These are phyloP conservation scores for Strigamia maritima DNA, from an alignment of 2,888 invertebrate species.

Conservation along the genomic window DNA sequence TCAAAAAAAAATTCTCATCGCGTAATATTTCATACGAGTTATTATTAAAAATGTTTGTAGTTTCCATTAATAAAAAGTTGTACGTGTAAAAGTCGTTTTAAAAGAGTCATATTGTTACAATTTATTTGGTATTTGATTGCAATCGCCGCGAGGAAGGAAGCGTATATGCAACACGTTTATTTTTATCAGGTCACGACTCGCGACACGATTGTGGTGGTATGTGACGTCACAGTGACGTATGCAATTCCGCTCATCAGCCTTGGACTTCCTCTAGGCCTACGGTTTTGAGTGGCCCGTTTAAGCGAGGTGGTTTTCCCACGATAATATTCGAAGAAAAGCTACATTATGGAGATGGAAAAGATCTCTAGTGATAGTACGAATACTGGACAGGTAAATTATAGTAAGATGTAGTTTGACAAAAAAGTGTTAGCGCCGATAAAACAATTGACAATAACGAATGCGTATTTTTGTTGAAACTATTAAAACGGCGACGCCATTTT, in stretches of 20 bases:
- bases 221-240: slow-evolving; percentile 23
- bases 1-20: slow-evolving; percentile 10
- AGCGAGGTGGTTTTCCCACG: slow-evolving; percentile 1
- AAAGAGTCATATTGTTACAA: background rate
- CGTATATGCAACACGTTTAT: background rate
- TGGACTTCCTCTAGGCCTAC: slow-evolving; percentile 3
- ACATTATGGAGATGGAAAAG: slow-evolving; percentile 9
- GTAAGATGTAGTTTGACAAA: background rate
- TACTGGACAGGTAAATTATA: background rate
- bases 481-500: background rate
- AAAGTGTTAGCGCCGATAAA: background rate
- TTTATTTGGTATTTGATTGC: background rate
- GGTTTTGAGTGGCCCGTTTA: slow-evolving; percentile 18
- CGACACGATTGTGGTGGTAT: background rate
- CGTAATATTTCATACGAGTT: slow-evolving; percentile 25
- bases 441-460: background rate
- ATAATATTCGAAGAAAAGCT: background rate
- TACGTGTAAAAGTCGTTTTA: slow-evolving; percentile 29
- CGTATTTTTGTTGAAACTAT: slow-evolving; percentile 1
- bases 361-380: background rate
- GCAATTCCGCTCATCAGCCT: slow-evolving; percentile 6
- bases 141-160: background rate
- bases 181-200: background rate
- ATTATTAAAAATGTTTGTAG: slow-evolving; percentile 25
- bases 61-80: slow-evolving; percentile 26